Evolutionary conservation across 2,888 invertebrate species (phyloP).

Genomic region (Ochlodes sylvanus): DNA sequence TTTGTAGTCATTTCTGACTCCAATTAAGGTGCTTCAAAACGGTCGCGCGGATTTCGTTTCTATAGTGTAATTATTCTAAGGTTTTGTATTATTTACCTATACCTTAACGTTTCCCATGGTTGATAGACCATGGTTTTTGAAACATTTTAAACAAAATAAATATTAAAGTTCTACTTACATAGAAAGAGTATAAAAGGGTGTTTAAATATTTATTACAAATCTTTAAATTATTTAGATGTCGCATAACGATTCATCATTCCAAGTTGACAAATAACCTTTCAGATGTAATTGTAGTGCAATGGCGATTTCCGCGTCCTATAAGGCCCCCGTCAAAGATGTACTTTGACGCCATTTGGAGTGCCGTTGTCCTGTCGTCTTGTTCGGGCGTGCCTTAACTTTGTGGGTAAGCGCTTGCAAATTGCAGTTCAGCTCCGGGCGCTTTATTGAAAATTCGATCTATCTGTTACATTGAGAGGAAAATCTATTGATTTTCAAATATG

Average conservation of each 20-base stretch:
- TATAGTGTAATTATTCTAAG: too few relatives aligned
- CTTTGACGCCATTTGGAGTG: conserved; percentile 62
- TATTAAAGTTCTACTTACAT: too few relatives aligned
- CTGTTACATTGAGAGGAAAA: conserved; percentile 70
- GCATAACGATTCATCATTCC: not conserved
- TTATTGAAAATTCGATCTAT: conserved; percentile 83
- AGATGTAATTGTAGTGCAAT: not conserved
- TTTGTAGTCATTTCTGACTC: too few relatives aligned
- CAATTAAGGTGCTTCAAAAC: too few relatives aligned
- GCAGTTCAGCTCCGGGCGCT: conserved; percentile 77
- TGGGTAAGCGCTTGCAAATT: conserved; percentile 72
- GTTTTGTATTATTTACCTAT: too few relatives aligned
- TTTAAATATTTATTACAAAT: too few relatives aligned
- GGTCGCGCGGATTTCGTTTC: too few relatives aligned
- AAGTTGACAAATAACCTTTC: not conserved
- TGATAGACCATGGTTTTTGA: too few relatives aligned
- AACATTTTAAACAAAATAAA: too few relatives aligned
- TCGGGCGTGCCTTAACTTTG: conserved; percentile 58
- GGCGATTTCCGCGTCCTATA: conserved; percentile 22
- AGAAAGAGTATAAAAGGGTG: too few relatives aligned
- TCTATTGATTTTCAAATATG: conserved; percentile 53
- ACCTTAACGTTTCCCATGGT: too few relatives aligned
- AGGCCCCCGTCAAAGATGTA: conserved; percentile 30
- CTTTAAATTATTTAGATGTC: not conserved
- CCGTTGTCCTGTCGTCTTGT: conserved; percentile 69